These are phyloP conservation scores for Conops quadrifasciatus DNA, from an alignment of 2,888 invertebrate genomes.

Conservation along the genomic window DNA sequence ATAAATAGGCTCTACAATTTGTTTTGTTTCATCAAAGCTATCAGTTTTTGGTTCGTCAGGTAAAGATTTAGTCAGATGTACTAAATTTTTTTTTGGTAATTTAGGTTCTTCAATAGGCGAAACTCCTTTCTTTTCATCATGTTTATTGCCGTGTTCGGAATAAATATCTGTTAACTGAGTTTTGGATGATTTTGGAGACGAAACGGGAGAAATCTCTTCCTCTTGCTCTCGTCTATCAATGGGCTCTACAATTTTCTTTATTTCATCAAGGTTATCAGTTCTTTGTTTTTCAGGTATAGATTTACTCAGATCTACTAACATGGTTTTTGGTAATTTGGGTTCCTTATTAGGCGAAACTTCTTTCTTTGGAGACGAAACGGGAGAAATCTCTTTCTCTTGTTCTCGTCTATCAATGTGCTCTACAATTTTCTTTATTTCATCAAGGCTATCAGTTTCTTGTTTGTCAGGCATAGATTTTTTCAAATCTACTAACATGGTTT, in stretches of 20 bases:
- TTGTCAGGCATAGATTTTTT: neutral
- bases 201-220: neutral
- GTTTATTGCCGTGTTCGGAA: neutral
- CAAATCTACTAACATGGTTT: neutral
- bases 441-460: neutral
- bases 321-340: too few species aligned
- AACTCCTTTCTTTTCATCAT: neutral
- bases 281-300: too few species aligned
- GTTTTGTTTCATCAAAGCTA: neutral
- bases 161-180: neutral
- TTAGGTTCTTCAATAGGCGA: neutral
- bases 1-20: neutral
- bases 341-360: too few species aligned
- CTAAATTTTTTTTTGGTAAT: neutral
- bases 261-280: too few species aligned
- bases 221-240: too few species aligned
- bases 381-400: neutral
- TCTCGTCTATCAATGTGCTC: neutral
- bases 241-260: too few species aligned
- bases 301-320: too few species aligned
- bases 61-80: neutral
- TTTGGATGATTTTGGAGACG: neutral
- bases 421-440: neutral
- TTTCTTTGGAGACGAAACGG: neutral
- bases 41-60: neutral